Base-by-base conservation (phyloP, 2,113 vertebrate genomes). In the Edolisoma coerulescens region DNA sequence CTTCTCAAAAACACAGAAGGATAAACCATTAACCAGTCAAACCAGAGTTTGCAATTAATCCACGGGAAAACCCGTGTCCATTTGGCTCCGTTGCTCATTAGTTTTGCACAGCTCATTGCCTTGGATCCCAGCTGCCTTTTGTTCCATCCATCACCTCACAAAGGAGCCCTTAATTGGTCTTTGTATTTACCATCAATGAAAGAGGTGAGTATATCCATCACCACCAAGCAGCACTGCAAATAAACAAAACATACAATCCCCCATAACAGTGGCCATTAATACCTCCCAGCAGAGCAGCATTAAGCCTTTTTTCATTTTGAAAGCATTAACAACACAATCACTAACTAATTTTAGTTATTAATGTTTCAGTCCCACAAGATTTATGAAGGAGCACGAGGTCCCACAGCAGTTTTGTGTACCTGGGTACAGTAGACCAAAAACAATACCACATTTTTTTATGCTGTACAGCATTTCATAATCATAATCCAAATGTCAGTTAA, bases 121-220 rank as follows among this genome's bases (percentile, higher is more conserved):
- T n/a, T 68, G 82, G 86, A 81, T 85, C 67, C 74, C 69, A 71
- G 28, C 60, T 56, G 67, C 42, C 86, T 90, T 64, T 32, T 68
- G 33, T 54, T 94, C 68, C 89, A 95, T 94, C 85, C 64, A 61
- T 92, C 93, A 89, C 37, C 56, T n/a, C 50, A n/a, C 91, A 78
- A 95, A 97, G 76, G 54, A 89, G 80, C 80, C 49, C 73, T 90
- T 96, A 95, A 97, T 89, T 96, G 94, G 35, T 84, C 83, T 70
- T 74, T 93, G 91, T 70, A 68, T 92, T 95, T 90, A 84, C 69
- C 21, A 4, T 79, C 91, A 92, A 84, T 49, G 69, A 67, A 64
- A 56, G 91, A 84, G 84, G 93, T 87, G 87, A 95, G 56, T 91
- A 56, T 47, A 92, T 95, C 89, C 87, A 91, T 95, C 95, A 93